A percentile compares a stretch with the other conserved stretches of the same genome.
Conservation (phyloP, 2,888 invertebrate genomes). For the Boloria euphrosyne region DNA sequence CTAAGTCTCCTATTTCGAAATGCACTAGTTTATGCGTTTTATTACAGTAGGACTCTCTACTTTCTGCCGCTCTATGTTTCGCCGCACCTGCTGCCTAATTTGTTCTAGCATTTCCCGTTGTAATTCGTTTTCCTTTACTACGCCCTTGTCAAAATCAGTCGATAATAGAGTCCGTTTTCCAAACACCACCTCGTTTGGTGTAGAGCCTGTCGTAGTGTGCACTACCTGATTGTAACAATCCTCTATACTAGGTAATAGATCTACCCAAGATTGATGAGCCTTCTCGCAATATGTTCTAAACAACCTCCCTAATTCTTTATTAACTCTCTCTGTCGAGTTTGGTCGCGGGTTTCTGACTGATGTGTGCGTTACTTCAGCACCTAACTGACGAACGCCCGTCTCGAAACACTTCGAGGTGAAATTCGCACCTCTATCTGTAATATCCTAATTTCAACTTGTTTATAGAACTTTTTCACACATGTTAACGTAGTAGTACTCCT, state of each 20-base stretch:
- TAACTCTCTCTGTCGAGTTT: slow-evolving; percentile 41
- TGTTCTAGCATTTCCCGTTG: background rate
- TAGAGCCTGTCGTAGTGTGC: slow-evolving; percentile 38
- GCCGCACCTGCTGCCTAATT: slow-evolving; percentile 17
- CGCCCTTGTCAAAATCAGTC: slow-evolving; percentile 18
- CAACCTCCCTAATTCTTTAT: slow-evolving; percentile 36
- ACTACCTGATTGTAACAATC: slow-evolving; percentile 39
- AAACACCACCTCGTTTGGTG: slow-evolving; percentile 35
- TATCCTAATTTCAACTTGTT: slow-evolving; percentile 28
- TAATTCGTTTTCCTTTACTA: background rate
- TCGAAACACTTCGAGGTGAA: slow-evolving; percentile 32
- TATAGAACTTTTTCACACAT: slow-evolving; percentile 26
- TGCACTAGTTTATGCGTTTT: slow-evolving; percentile 21
- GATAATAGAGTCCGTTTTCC: slow-evolving; percentile 13
- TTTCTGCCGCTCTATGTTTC: slow-evolving; percentile 25
- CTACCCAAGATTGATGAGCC: too few relatives aligned
- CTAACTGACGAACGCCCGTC: too few relatives aligned
- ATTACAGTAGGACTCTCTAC: slow-evolving; percentile 17
- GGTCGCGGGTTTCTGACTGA: slow-evolving; percentile 42
- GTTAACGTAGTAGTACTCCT: too few relatives aligned
- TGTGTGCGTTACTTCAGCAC: slow-evolving; percentile 32
- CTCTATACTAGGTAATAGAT: slow-evolving; percentile 39
- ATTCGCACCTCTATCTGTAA: slow-evolving; percentile 39
- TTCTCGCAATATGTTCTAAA: slow-evolving; percentile 42
- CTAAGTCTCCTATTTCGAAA: too few relatives aligned